Conservation (phyloP, 2,888 invertebrate species). For the Dynastes tityus region DNA sequence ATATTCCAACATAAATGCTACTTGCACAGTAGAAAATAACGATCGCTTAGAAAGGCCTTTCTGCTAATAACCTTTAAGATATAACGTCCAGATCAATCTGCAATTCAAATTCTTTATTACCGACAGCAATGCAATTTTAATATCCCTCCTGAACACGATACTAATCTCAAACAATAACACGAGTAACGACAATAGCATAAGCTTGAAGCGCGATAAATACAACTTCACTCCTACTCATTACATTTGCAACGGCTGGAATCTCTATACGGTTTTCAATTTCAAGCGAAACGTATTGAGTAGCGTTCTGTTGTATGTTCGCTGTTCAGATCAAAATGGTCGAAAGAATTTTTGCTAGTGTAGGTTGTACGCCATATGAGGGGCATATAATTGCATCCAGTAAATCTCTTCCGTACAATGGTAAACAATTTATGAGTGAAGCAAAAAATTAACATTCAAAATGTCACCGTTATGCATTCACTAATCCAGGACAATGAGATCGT, state of each 20-base stretch:
- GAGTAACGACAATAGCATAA: too few species aligned
- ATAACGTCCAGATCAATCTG: too few species aligned
- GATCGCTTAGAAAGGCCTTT: too few species aligned
- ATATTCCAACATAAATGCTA: too few species aligned
- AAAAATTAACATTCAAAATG: slow-evolving; percentile 39
- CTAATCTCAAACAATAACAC: too few species aligned
- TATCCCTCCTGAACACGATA: too few species aligned
- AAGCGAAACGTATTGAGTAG: background rate
- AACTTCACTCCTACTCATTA: too few species aligned
- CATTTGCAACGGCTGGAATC: background rate
- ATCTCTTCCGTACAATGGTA: slow-evolving; percentile 30
- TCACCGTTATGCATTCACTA: slow-evolving; percentile 24
- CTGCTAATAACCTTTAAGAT: too few species aligned
- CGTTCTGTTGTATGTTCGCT: background rate
- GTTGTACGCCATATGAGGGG: slow-evolving; percentile 7
- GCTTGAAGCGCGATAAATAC: too few species aligned
- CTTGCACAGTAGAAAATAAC: too few species aligned
- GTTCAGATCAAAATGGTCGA: slow-evolving; percentile 10
- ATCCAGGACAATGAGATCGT: background rate
- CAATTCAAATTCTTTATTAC: too few species aligned
- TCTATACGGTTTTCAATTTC: background rate
- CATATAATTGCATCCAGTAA: slow-evolving; percentile 22
- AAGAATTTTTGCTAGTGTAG: slow-evolving; percentile 9
- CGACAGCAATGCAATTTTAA: too few species aligned
- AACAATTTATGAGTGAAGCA: slow-evolving; percentile 17